phyloP scores from a whole-genome alignment of 2,888 invertebrate genomes.

The Aphidoletes aphidimyza region DNA sequence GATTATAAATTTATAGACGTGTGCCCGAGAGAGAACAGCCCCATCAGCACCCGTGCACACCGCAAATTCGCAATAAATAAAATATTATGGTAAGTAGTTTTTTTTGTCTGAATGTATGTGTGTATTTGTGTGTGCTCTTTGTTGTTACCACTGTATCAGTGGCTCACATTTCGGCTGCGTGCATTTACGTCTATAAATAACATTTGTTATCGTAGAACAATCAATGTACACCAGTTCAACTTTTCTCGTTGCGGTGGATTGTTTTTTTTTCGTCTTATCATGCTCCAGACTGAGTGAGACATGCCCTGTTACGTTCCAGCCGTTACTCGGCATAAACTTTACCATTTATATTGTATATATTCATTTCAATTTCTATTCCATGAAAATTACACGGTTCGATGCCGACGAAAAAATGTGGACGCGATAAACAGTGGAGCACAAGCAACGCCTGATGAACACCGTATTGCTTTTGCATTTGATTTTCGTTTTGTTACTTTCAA shows the following conservation, averaged over 20 bases:
- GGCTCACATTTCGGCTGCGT: neutral
- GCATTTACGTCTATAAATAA: neutral
- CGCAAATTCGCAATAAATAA: neutral
- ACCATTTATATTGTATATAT: neutral
- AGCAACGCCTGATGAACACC: no score
- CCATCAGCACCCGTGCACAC: neutral
- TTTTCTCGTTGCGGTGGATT: neutral
- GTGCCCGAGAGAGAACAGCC: neutral
- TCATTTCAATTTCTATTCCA: neutral
- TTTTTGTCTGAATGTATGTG: neutral
- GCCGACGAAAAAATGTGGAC: no score
- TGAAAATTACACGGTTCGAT: neutral
- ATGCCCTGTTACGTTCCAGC: no score
- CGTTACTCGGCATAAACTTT: neutral
- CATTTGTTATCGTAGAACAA: neutral
- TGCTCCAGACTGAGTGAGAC: no score
- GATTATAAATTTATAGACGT: neutral
- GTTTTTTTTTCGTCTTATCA: neutral
- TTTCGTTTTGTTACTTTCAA: no score
- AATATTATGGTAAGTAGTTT: conserved; percentile 16
- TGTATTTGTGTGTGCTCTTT: no score
- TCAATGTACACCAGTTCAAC: neutral
- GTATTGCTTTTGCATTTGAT: no score
- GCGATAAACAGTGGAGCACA: no score
- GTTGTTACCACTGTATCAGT: no score